Evolutionary conservation across 1,140 invertebrate species (phyloP), one percentile per base, ranked within the genome.

Genomic region (Manduca sexta): DNA sequence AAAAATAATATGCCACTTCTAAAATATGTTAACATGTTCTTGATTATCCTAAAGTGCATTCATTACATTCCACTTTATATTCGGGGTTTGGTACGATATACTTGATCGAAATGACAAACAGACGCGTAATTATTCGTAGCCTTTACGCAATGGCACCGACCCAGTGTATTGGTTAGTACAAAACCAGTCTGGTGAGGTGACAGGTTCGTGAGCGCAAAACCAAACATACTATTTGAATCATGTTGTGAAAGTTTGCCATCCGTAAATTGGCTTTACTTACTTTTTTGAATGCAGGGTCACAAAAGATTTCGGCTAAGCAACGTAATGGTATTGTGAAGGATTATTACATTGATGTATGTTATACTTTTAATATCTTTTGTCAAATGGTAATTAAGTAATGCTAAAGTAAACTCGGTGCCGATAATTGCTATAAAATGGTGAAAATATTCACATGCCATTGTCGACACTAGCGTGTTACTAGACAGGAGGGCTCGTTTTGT

Each of bases 141-240:
- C 45, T 34, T 69, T 74, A 52, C 59, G 68, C 70, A 69, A 71
- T 62, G 39, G 49, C 46, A 52, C 39, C 44, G 11, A 47, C 56
- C 51, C 58, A 47, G 16, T 34, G 30, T 45, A 45, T n/a, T 45
- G 33, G 8, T n/a, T 30, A 34, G 14, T 18, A 49, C 55, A 45
- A 71, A 79, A 79, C 71, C 65, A 49, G 73, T 79, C 62, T 64
- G 51, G 56, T 46, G 26, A 46, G 48, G 49, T 35, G 64, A 72
- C 72, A 72, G 68, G 64, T 74, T 58, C 56, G 54, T 58, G 50
- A 69, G 41, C 34, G 34, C 30, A 51, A 30, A 44, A 34, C 31
- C 41, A 21, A 34, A 45, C 48, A 43, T 44, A 50, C 44, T 21
- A 47, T 50, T 56, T 56, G 48, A 17, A 37, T 44, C 41, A 50